Base-by-base conservation (phyloP, 1,140 invertebrate species). In the fruit fly (Drosophila melanogaster) region DNA sequence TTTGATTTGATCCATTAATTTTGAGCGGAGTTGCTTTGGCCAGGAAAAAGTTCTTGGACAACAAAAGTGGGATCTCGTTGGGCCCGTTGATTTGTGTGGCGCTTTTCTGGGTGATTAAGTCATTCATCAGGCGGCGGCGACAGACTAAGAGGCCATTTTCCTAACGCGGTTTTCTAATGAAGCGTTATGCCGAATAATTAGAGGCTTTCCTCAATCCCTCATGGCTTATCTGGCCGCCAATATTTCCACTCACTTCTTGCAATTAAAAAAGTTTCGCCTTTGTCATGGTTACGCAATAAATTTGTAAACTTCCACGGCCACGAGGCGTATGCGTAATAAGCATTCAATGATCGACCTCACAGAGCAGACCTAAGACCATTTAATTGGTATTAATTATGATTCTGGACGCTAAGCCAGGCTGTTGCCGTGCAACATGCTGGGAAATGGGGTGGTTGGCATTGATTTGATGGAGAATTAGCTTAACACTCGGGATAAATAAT, bases 71-170 rank as follows among this genome's bases (percentile, higher is more conserved):
- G 30, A 19, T 38, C 70, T 37, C 41, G 51, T 74, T 64, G 50
- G 43, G 78, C 59, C 62, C 70, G 83, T 89, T 86, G 83, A 86
- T 86, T 86, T 86, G 79, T 86, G 66, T 79, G 79, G 50, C 64
- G 79, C 79, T 86, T 86, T 86, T 87, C 83, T 87, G 84, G 83
- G 57, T 86, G 83, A 86, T 86, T 86, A 86, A 81, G 79, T 89
- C 84, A 89, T 86, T 70, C 84, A 79, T 86, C 84, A 86, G 75
- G 24, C 64, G 71, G 49, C 70, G 19, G 22, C 35, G 26, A n/a
- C n/a, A 14, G 47, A n/a, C 59, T 62, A 74, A 43, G 51, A 43
- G 22, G 15, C 44, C 17, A 50, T 46, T 61, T 55, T 57, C 44
- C 11, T 54, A 14, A 37, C 35, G 55, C 41, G 70, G 38, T 41